Evolutionary conservation across 2,113 vertebrate species (phyloP).

Genomic region (Caranx melampygus): DNA sequence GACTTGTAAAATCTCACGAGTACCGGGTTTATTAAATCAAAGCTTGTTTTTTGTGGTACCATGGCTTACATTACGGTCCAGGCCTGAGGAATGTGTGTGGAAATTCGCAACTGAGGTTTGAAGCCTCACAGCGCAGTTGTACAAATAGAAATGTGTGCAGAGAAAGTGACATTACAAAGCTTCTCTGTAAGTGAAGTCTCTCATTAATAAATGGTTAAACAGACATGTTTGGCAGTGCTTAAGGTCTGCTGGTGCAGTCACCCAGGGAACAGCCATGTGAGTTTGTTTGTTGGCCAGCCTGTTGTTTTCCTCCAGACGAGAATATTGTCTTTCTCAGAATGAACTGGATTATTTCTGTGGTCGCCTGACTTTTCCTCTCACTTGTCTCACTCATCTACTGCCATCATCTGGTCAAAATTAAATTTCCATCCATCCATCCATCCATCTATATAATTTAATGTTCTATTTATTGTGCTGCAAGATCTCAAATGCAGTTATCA

Average conservation of each 20-base stretch:
- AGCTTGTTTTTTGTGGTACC: slow-evolving; percentile 14
- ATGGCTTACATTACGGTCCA: slow-evolving; percentile 1
- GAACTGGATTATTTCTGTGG: no score
- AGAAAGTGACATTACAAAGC: background rate
- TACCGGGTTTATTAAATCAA: slow-evolving; percentile 11
- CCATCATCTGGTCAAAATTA: no score
- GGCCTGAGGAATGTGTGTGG: slow-evolving; percentile 9
- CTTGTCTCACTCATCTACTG: no score
- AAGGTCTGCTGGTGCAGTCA: background rate
- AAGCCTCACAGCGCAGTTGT: background rate
- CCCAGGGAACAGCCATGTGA: background rate
- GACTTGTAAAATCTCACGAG: slow-evolving; percentile 28
- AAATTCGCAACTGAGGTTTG: slow-evolving; percentile 11
- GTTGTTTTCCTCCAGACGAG: background rate
- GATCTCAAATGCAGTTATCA: background rate
- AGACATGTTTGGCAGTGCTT: background rate
- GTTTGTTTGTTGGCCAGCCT: background rate
- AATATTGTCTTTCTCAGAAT: background rate
- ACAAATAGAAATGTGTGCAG: background rate
- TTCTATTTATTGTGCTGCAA: background rate
- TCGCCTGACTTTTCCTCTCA: no score
- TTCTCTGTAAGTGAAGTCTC: background rate
- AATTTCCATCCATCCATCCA: no score
- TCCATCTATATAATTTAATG: no score
- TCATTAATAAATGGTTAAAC: background rate